Evolutionary conservation across 2,797 vertebrate species (phyloP), one percentile per base, ranked within the genome.

Genomic region (Salarias fasciatus): DNA sequence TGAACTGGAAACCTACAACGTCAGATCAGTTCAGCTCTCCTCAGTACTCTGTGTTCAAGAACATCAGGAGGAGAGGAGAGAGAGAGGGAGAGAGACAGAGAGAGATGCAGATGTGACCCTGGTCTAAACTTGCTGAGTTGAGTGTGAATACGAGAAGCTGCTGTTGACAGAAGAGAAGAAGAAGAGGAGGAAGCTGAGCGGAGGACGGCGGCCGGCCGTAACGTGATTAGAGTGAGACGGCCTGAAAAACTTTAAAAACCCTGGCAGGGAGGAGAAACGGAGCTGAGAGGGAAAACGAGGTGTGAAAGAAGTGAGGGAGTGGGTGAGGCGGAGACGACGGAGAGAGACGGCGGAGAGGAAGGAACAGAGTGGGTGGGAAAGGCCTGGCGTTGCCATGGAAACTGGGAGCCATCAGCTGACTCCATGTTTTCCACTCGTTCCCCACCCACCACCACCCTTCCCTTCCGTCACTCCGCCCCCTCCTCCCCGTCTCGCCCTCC

Each of bases 371-470:
- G 90, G 88, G 88, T 86, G 87, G 88, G 92, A 92, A 92, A 89
- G 88, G 88, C 86, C 88, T 84, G 35, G 28, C 29, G 92, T 93
- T 92, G 75, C 86, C 87, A 94, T 92, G 91, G 91, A 90, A 94
- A 94, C 93, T 91, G 88, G 86, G 91, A 90, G 86, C 82, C 85
- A 88, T 90, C 91, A 88, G 87, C 87, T 92, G 90, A 92, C 89
- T 92, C 80, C 77, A 75, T 86, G 77, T 87, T 90, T 90, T 84
- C 79, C 87, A 72, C 79, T 69, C 44, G 15, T 62, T 81, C 82
- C 80, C 80, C 86, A 75, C 69, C 76, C 79, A 85, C 73, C 89
- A 77, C 70, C 78, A 84, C 69, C 82, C 72, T 75, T 75, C 49
- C 47, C 69, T 73, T 80, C 73, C 76, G 77, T 68, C 63, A 50